phyloP scores from a whole-genome alignment of 2,888 invertebrate genomes.

The Melikaiella ostensackeni region DNA sequence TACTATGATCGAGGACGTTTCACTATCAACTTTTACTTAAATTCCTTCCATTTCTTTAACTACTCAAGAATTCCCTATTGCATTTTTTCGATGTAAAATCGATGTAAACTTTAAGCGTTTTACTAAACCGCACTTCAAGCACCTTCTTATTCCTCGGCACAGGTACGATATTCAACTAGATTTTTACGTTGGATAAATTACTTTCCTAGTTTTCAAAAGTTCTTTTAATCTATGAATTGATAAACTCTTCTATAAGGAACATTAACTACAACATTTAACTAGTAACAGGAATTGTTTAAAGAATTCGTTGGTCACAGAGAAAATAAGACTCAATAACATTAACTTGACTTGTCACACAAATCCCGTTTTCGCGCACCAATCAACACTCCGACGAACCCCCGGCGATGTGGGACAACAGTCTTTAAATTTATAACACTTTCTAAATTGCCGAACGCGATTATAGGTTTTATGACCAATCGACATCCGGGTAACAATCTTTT shows the following conservation, averaged over 20 bases:
- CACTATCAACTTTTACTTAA: constrained; percentile 3
- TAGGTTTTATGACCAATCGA: neutral
- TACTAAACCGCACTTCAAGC: constrained; percentile 16
- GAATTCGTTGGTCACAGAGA: constrained; percentile 17
- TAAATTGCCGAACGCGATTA: neutral
- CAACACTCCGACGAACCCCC: constrained; percentile 9
- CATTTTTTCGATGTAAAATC: constrained; percentile 33
- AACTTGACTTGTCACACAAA: constrained; percentile 8
- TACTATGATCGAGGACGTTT: neutral
- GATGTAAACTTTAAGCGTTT: constrained; percentile 13
- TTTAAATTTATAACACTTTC: constrained; percentile 10
- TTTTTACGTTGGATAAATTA: neutral
- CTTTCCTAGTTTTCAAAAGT: neutral
- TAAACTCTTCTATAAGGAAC: constrained; percentile 28
- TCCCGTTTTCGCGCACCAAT: constrained; percentile 21
- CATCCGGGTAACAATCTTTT: constrained; percentile 2
- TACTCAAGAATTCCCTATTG: constrained; percentile 16
- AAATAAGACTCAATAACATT: constrained; percentile 29
- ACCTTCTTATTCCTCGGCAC: constrained; percentile 24
- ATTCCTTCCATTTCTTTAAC: constrained; percentile 12
- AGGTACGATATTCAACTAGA: constrained; percentile 24
- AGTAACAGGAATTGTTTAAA: constrained; percentile 25
- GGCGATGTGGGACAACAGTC: neutral
- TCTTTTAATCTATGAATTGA: constrained; percentile 1
- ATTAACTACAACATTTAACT: constrained; percentile 29